Base-by-base conservation (phyloP, 2,113 vertebrate genomes). In the Butorides virescens region DNA sequence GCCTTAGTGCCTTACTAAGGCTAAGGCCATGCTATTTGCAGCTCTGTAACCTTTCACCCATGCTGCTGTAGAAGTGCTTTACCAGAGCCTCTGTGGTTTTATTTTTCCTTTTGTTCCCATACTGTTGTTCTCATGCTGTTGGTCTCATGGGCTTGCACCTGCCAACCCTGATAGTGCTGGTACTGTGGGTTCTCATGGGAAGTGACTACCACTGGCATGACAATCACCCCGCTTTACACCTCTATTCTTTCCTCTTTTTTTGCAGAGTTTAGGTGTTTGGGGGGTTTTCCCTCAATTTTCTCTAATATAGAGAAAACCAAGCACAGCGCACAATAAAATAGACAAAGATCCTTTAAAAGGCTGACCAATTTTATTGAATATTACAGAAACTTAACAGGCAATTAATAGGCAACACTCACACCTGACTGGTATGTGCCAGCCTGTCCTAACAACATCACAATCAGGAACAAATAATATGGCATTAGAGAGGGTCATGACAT, bases 341-440 rank as follows among this genome's bases (percentile, higher is more conserved):
- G 6, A 44, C 16, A 61, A 15, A 5, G 12, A 13, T 58, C 4
- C 25, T 66, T 70, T 70, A 77, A 66, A 46, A 42, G 10, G 15
- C 70, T 72, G 32, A 42, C 17, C 13, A 30, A 27, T 10, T 32
- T 71, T 49, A 70, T n/a, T 4, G 17, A 70, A 19, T 36, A 56
- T 30, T 25, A 65, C n/a, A 56, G 53, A 86, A 68, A 10, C 10
- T 46, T 53, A 92, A 37, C 13, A 67, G 59, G 42, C 5, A 47
- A 34, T 37, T 7, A 27, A 17, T 30, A 58, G 20, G n/a, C 13
- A 56, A 1, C 19, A 8, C 36, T 49, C 1, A 2, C 6, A 32
- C 5, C 20, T 67, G 12, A n/a, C 8, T 25, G 7, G 3, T 34
- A 26, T n/a, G 16, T 4, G 0, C 14, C 55, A 70, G 13, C 2